Evolutionary conservation across 2,797 vertebrate species (phyloP), one percentile per base, ranked within the genome.

Genomic region (Eleutherodactylus coqui): DNA sequence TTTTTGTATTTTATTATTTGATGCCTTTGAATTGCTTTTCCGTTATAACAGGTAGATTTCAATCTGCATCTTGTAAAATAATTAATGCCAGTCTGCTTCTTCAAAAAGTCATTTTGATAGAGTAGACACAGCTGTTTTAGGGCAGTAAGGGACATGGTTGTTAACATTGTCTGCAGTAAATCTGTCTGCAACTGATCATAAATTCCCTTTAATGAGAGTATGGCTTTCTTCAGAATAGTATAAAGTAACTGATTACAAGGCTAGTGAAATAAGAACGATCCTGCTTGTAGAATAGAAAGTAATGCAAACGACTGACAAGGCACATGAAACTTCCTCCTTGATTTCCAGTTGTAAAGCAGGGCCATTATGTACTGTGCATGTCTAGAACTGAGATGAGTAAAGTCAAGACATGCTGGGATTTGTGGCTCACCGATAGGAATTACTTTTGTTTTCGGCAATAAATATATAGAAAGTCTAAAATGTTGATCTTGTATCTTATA

Each of bases 111-210:
- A 8, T 34, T 17, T 53, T n/a, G 13, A 38, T 41, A 55, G 5
- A n/a, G 32, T 58, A 38, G 53, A n/a, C 49, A 78, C 75, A 78
- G 19, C 75, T 78, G 49, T 41, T 38, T 21, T 24, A 16, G 10
- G 19, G 32, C 21, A 38, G 75, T 4, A 32, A 19, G 17, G n/a
- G 27, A 55, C 32, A 55, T 77, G 32, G 34, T 16, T 55, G 49
- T 55, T 55, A 38, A 51, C n/a, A 32, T 21, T 19, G n/a, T 38
- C 45, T 24, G 34, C 32, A 55, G 27, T 55, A 38, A 78, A 76
- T 76, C 51, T 78, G 75, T 78, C 75, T 58, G 21, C 13, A 58
- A 4, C 51, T 58, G 19, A 38, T 55, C 75, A 58, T 55, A 78
- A 58, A 78, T 55, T 58, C 41, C 14, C 34, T 58, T 13, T 55